These are phyloP conservation scores for Sylvia atricapilla DNA, from an alignment of 2,113 vertebrate species.

Conservation along the genomic window DNA sequence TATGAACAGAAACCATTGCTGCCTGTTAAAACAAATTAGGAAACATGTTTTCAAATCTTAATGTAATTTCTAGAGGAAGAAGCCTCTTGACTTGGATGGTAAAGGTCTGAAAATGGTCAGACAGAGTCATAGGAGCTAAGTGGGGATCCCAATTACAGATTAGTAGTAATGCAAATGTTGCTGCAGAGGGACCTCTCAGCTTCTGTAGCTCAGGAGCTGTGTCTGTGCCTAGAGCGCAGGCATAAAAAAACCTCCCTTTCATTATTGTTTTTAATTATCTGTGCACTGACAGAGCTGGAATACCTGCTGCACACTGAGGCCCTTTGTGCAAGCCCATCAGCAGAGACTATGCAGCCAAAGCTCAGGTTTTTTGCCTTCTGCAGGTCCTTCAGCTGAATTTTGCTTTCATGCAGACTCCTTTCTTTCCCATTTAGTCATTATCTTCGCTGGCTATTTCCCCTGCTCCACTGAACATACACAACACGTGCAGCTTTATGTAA, in stretches of 20 bases:
- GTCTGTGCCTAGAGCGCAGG: not conserved
- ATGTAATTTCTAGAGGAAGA: slow-evolving; percentile 36
- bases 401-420: not conserved
- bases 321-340: not conserved
- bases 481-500: not conserved
- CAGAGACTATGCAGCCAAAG: not conserved
- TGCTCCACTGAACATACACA: not conserved
- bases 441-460: not conserved
- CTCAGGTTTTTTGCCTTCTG: not conserved
- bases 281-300: not conserved
- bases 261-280: slow-evolving; percentile 51
- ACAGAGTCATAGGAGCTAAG: slow-evolving; percentile 44
- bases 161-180: slow-evolving; percentile 53
- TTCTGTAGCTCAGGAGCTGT: slow-evolving; percentile 10
- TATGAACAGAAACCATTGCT: not conserved
- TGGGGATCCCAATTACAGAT: slow-evolving; percentile 53
- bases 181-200: slow-evolving; percentile 40
- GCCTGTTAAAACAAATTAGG: slow-evolving; percentile 29
- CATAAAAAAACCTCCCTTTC: slow-evolving; percentile 9
- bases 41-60: slow-evolving; percentile 41
- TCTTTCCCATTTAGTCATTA: not conserved
- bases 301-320: slow-evolving; percentile 10
- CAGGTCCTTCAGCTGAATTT: not conserved
- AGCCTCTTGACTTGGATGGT: slow-evolving; percentile 46
- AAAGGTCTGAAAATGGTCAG: slow-evolving; percentile 65